Percentiles rank a stretch among this genome's conserved stretches.
phyloP scores from a whole-genome alignment of 1,140 invertebrate genomes.

The Riptortus pedestris region DNA sequence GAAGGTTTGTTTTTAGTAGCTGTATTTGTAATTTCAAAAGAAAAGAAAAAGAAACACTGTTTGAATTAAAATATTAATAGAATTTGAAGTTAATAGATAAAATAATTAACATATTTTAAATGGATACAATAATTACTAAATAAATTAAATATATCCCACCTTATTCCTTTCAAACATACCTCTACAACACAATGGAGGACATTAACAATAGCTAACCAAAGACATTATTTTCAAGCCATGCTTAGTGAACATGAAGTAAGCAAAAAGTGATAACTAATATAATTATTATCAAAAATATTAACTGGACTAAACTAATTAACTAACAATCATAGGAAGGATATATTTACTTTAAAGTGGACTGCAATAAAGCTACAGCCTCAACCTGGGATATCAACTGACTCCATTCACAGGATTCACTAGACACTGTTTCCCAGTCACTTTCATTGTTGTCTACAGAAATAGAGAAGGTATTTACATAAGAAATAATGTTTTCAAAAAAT shows the following conservation, averaged over 20 bases:
- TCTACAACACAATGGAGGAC: too few species aligned
- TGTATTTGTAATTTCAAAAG: too few species aligned
- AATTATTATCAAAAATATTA: too few species aligned
- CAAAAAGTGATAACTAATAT: too few species aligned
- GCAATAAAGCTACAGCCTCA: constrained; percentile 74
- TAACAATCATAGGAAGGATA: too few species aligned
- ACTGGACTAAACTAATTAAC: too few species aligned
- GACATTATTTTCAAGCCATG: too few species aligned
- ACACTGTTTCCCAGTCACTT: constrained; percentile 64
- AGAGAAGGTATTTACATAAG: neutral
- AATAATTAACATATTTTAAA: neutral
- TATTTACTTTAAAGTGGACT: constrained; percentile 33
- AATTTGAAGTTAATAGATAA: neutral
- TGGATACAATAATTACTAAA: neutral
- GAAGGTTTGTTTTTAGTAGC: too few species aligned
- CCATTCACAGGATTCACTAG: constrained; percentile 75
- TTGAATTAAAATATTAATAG: neutral
- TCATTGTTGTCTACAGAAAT: constrained; percentile 22
- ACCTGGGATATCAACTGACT: constrained; percentile 74
- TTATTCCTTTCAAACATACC: too few species aligned
- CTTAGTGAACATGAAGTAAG: too few species aligned
- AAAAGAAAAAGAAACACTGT: neutral
- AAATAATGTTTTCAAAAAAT: neutral
- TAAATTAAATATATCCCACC: too few species aligned
- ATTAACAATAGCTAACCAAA: too few species aligned